These are phyloP conservation scores for Chironomus tentans DNA, from an alignment of 2,888 invertebrate species.

Conservation along the genomic window DNA sequence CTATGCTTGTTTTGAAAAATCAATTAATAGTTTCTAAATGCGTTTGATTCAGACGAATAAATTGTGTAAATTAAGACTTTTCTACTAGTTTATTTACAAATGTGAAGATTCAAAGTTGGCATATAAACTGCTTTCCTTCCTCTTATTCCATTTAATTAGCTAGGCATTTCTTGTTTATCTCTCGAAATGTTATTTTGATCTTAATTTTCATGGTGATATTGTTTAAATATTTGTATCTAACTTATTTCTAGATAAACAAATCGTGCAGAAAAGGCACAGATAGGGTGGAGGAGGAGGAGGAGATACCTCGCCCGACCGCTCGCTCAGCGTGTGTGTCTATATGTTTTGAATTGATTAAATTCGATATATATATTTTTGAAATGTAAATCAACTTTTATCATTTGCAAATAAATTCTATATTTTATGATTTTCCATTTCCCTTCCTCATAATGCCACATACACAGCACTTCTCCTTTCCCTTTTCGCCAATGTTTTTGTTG, in stretches of 20 bases:
- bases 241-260: background rate
- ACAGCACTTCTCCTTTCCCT: background rate
- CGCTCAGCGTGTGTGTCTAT: too few species aligned
- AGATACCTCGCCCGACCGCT: too few species aligned
- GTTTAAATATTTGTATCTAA: background rate
- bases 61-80: too few species aligned
- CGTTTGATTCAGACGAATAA: too few species aligned
- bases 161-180: too few species aligned
- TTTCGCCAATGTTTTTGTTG: background rate
- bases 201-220: background rate
- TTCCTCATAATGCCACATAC: background rate
- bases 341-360: background rate
- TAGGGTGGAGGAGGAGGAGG: too few species aligned
- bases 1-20: too few species aligned
- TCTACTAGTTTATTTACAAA: too few species aligned
- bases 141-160: too few species aligned
- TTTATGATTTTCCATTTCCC: background rate
- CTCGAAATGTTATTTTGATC: background rate
- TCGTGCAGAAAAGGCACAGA: background rate
- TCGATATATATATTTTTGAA: background rate
- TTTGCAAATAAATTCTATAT: background rate
- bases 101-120: too few species aligned
- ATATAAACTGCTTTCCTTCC: too few species aligned
- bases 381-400: background rate
- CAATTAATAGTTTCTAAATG: too few species aligned